Percentiles rank a stretch among this genome's conserved stretches.
phyloP scores from a whole-genome alignment of 2,888 invertebrate genomes.

The Eustalomyia histrio region DNA sequence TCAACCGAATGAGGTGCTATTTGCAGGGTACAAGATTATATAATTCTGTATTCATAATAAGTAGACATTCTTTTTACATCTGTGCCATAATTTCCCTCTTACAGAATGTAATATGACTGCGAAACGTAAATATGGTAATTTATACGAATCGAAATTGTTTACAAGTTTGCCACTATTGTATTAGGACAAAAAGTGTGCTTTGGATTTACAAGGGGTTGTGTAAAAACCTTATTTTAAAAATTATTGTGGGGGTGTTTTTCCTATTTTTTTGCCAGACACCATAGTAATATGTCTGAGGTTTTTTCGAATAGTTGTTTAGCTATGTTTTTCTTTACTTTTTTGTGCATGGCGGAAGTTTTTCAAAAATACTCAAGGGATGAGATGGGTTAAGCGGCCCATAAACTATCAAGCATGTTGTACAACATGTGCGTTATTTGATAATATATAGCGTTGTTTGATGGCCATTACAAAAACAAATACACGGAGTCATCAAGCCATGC shows the following conservation, averaged over 20 bases:
- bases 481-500: no score
- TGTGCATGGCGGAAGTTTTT: conserved; percentile 18
- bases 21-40: not conserved
- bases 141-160: conserved; percentile 33
- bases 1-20: not conserved
- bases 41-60: conserved; percentile 13
- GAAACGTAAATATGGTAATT: conserved; percentile 53
- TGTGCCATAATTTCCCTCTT: conserved; percentile 29
- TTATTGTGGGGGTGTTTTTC: conserved; percentile 14
- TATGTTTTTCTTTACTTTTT: not conserved
- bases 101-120: not conserved
- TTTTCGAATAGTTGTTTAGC: not conserved
- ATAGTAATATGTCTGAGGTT: not conserved
- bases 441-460: no score
- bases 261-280: not conserved
- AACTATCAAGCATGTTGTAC: no score
- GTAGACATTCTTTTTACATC: conserved; percentile 58
- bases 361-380: conserved; percentile 21
- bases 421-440: no score
- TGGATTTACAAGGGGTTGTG: not conserved
- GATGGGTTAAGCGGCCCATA: no score
- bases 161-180: conserved; percentile 8
- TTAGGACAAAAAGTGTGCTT: not conserved
- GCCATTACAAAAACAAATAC: no score
- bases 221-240: not conserved